These are phyloP conservation scores for Xiphorhynchus elegans DNA, from an alignment of 2,113 vertebrate genomes.

Conservation along the genomic window DNA sequence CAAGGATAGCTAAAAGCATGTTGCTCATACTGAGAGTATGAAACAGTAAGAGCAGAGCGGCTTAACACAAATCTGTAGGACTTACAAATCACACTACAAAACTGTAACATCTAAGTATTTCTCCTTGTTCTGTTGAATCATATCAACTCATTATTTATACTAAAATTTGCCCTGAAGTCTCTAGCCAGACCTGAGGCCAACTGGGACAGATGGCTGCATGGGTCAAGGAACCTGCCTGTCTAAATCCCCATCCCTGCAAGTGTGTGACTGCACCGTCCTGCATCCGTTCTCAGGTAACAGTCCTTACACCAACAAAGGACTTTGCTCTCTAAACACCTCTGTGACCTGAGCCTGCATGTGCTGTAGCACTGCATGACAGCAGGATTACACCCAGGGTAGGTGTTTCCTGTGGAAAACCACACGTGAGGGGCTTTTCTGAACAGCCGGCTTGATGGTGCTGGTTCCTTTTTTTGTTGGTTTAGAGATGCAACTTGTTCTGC, in stretches of 20 bases:
- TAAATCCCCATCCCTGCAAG: not conserved
- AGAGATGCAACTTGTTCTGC: not conserved
- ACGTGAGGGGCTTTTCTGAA: not conserved
- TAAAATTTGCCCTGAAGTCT: not conserved
- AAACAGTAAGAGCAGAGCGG: not conserved
- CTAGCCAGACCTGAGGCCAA: not conserved
- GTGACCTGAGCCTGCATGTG: not conserved
- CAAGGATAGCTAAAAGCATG: not conserved
- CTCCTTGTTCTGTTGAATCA: not conserved
- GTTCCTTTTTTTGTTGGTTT: not conserved
- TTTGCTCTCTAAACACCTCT: not conserved
- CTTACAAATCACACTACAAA: not conserved
- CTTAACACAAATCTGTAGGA: not conserved
- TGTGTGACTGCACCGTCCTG: fast-evolving
- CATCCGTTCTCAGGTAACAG: fast-evolving
- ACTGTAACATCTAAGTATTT: not conserved
- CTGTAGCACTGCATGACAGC: not conserved
- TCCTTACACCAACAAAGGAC: not conserved
- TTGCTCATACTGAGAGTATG: not conserved
- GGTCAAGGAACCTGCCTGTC: not conserved
- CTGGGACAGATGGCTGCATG: not conserved
- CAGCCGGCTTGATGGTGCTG: not conserved
- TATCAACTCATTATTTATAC: not conserved
- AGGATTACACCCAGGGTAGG: fast-evolving
- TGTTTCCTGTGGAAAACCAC: not conserved